Evolutionary conservation across 2,797 vertebrate genomes (phyloP).

Genomic region (Anguilla megastoma): DNA sequence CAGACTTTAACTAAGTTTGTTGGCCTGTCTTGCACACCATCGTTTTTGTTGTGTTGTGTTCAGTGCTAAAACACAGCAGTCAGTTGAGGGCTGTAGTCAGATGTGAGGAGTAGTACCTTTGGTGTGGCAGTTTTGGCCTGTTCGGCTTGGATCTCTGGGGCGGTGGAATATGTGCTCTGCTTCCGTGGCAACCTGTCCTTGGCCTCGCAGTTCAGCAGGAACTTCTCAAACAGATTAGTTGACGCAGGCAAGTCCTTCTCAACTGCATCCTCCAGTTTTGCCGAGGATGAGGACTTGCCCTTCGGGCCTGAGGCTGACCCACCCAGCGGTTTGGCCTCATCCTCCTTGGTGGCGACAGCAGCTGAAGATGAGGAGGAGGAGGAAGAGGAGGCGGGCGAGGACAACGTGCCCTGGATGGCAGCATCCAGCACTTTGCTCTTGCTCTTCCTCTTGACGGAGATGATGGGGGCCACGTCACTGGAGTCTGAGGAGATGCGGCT

Average conservation of each 20-base stretch:
- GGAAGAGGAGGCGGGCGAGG: conserved; percentile 56
- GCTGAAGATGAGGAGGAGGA: conserved; percentile 29
- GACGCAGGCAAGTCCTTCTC: conserved; percentile 63
- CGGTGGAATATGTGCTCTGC: conserved; percentile 46
- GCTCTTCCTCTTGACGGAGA: conserved; percentile 52
- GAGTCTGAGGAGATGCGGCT: conserved; percentile 59
- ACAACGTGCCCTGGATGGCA: conserved; percentile 45
- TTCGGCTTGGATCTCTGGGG: conserved; percentile 44
- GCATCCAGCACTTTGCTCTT: conserved; percentile 60
- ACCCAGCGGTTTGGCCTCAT: conserved; percentile 62
- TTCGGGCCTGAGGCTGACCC: neutral
- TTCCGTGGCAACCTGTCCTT: conserved; percentile 73
- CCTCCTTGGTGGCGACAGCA: conserved; percentile 44
- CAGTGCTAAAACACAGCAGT: neutral
- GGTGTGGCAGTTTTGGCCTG: conserved; percentile 53
- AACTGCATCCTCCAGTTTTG: conserved; percentile 61
- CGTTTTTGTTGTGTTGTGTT: neutral
- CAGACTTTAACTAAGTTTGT: neutral
- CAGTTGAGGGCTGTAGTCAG: neutral
- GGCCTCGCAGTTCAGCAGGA: conserved; percentile 74
- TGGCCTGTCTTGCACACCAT: no score
- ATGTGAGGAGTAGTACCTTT: conserved; percentile 64
- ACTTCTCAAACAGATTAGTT: conserved; percentile 77
- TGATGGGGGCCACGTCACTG: conserved; percentile 77
- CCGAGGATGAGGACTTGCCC: neutral